These are phyloP conservation scores for Marcusenius ussheri DNA, from an alignment of 2,113 vertebrate genomes.

Conservation along the genomic window DNA sequence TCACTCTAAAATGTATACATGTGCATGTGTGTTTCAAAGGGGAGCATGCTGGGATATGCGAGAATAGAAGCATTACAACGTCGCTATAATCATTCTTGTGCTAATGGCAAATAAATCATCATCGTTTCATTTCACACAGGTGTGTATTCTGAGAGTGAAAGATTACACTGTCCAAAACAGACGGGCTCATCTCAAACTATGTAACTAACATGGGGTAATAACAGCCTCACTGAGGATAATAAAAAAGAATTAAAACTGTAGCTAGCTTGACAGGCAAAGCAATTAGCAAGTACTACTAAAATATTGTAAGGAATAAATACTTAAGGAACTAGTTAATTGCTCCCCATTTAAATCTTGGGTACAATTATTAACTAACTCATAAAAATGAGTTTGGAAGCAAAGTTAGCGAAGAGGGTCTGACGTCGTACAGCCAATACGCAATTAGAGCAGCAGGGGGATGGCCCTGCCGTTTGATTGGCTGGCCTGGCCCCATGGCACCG, in stretches of 20 bases:
- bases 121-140: neutral
- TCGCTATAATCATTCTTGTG: neutral
- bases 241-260: constrained; percentile 4
- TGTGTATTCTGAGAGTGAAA: neutral
- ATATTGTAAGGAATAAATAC: neutral
- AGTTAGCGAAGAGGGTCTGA: neutral
- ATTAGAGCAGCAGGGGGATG: neutral
- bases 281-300: neutral
- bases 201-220: neutral
- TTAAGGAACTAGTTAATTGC: constrained; percentile 1
- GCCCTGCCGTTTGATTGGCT: constrained; percentile 17
- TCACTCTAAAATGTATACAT: neutral
- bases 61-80: neutral
- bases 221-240: constrained; percentile 5
- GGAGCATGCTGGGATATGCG: neutral
- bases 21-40: neutral
- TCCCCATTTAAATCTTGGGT: constrained; percentile 16
- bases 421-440: neutral
- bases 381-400: constrained; percentile 13
- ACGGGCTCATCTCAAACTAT: neutral
- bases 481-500: neutral
- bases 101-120: neutral
- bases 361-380: constrained; percentile 5
- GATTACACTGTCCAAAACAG: neutral
- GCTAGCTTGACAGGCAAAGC: neutral